Evolutionary conservation across 2,113 vertebrate species (phyloP).

Genomic region (Galeopterus variegatus): DNA sequence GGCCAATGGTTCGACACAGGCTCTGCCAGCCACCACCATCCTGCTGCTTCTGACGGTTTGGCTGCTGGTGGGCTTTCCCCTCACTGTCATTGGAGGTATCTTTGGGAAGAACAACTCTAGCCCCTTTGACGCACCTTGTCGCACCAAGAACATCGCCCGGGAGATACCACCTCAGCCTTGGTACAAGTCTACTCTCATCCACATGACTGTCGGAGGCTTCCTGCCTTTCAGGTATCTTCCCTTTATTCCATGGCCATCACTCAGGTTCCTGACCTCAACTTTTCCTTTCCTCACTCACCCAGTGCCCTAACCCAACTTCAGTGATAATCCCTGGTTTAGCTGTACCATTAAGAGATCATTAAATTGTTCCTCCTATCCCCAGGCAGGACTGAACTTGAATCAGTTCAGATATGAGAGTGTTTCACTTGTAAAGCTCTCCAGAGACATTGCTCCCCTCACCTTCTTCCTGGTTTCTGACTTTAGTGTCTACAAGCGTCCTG

Average conservation of each 20-base stretch:
- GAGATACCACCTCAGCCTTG: conserved; percentile 96
- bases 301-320: not conserved
- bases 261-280: not conserved
- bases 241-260: not conserved
- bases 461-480: conserved; percentile 9
- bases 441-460: not conserved
- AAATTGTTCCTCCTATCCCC: not conserved
- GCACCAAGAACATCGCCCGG: conserved; percentile 95
- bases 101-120: conserved; percentile 95
- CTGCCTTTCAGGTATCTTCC: conserved; percentile 94
- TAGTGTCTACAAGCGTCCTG: not conserved
- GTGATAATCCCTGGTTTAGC: not conserved
- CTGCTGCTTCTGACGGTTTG: conserved; percentile 94
- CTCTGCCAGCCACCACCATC: conserved; percentile 94
- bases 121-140: conserved; percentile 94
- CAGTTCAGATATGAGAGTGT: not conserved
- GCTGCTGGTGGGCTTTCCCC: conserved; percentile 95
- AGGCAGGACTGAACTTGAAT: conserved; percentile 13
- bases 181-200: conserved; percentile 94
- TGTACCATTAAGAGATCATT: not conserved
- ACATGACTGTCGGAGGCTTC: conserved; percentile 97
- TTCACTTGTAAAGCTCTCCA: not conserved
- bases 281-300: not conserved
- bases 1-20: conserved; percentile 96
- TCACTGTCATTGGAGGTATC: conserved; percentile 96